Conservation (phyloP, 37 sponge, comb jelly and placozoan genomes). For the Hormiphora californensis region DNA sequence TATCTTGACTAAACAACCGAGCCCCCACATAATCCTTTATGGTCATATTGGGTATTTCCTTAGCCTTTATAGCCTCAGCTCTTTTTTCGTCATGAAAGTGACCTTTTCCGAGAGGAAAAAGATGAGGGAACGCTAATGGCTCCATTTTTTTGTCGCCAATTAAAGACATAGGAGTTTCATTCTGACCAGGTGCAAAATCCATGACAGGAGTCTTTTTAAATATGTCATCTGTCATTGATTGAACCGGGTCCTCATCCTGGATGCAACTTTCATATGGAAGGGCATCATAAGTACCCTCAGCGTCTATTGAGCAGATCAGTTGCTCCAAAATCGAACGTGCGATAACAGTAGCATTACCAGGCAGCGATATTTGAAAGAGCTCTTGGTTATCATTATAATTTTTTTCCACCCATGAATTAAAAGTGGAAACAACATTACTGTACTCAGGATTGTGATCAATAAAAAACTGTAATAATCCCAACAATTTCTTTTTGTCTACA, state of each 20-base stretch:
- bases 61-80: neutral
- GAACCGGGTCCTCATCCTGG: neutral
- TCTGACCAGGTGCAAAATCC: constrained; percentile 4
- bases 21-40: neutral
- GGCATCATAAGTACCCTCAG: neutral
- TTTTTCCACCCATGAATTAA: too few species aligned
- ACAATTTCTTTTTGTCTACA: neutral
- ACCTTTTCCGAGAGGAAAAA: neutral
- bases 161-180: neutral
- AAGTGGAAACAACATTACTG: too few species aligned
- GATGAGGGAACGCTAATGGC: neutral
- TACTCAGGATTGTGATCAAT: neutral
- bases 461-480: neutral
- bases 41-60: neutral
- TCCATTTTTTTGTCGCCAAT: neutral
- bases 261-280: neutral
- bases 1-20: neutral
- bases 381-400: neutral
- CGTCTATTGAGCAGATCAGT: neutral
- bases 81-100: neutral
- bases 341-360: neutral
- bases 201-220: neutral
- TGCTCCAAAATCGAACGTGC: neutral
- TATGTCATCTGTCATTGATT: neutral
- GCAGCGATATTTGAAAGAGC: neutral